Conservation (phyloP, 1,140 invertebrate genomes). For the Tetragonula clypearis region DNA sequence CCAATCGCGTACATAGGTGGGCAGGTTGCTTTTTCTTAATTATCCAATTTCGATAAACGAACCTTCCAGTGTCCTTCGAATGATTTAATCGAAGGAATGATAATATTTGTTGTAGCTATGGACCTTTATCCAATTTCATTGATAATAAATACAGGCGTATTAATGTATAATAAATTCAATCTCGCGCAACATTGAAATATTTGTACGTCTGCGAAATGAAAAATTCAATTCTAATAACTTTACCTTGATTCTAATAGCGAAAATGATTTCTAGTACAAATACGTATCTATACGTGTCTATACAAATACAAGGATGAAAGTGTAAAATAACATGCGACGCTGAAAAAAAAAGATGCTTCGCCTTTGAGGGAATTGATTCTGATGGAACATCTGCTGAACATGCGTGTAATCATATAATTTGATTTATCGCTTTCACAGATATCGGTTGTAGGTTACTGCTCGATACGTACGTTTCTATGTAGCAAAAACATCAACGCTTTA, state of each 20-base stretch:
- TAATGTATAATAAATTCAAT: no score
- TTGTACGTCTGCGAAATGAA: no score
- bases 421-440: not conserved
- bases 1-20: not conserved
- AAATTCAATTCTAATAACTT: no score
- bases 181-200: no score
- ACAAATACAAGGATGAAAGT: not conserved
- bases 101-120: no score
- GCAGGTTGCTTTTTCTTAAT: not conserved
- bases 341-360: not conserved
- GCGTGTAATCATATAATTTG: not conserved
- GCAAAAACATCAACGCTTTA: not conserved
- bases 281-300: not conserved
- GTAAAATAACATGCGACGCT: not conserved
- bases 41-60: not conserved
- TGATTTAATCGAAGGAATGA: not conserved
- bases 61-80: not conserved
- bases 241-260: no score
- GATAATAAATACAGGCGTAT: no score
- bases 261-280: not conserved
- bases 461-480: not conserved
- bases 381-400: not conserved
- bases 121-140: no score
- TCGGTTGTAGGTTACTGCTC: not conserved
- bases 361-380: constrained; percentile 1